Evolutionary conservation across 2,888 invertebrate species (phyloP).

Genomic region (Nipponacmea schrenckii): DNA sequence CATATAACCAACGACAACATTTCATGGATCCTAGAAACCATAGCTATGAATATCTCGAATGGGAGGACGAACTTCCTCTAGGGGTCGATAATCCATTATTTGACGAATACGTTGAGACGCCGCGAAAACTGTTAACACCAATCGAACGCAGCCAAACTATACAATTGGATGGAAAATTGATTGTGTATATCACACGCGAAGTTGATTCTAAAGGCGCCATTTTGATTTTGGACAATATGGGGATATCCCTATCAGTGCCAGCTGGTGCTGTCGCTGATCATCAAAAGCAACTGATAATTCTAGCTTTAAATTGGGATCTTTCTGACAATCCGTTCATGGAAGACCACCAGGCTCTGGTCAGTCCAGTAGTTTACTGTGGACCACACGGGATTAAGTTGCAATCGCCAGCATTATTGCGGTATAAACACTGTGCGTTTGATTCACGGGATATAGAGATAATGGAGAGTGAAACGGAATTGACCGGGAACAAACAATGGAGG

Average conservation of each 20-base stretch:
- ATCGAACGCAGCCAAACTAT: slow-evolving; percentile 35
- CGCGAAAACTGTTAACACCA: slow-evolving; percentile 16
- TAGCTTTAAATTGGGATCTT: slow-evolving; percentile 50
- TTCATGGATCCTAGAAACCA: too few relatives aligned
- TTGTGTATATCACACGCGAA: slow-evolving; percentile 38
- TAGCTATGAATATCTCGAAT: too few relatives aligned
- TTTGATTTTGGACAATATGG: slow-evolving; percentile 46
- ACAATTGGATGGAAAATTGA: slow-evolving; percentile 34
- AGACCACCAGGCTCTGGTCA: slow-evolving; percentile 39
- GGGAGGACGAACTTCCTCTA: too few relatives aligned
- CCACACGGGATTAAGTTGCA: slow-evolving; percentile 44
- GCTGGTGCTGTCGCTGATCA: slow-evolving; percentile 35
- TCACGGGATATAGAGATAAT: slow-evolving; percentile 39
- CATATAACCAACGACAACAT: too few relatives aligned
- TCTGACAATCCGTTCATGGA: slow-evolving; percentile 42
- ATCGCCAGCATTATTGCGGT: slow-evolving; percentile 37
- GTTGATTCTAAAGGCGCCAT: slow-evolving; percentile 37
- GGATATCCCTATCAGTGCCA: slow-evolving; percentile 43
- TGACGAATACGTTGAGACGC: neutral
- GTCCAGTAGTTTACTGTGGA: slow-evolving; percentile 49
- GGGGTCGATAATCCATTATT: neutral
- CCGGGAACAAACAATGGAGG: slow-evolving; percentile 35
- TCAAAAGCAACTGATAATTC: slow-evolving; percentile 32
- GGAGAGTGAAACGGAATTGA: slow-evolving; percentile 43
- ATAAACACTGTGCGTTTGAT: slow-evolving; percentile 48